phyloP scores from a whole-genome alignment of 2,113 vertebrate genomes.

The Cyanocitta stelleri region DNA sequence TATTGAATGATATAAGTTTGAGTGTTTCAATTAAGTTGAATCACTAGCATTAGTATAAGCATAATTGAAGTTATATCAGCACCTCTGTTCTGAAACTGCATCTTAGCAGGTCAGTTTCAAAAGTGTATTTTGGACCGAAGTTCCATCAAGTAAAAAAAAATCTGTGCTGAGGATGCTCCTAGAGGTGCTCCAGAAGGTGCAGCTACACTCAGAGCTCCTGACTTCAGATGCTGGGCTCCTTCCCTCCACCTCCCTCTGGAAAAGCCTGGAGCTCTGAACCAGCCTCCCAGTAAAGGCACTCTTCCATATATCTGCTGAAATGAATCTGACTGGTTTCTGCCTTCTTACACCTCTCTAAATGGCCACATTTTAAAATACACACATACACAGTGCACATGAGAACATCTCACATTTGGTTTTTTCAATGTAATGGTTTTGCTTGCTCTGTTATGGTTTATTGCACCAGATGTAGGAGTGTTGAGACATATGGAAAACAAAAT shows the following conservation, averaged over 20 bases:
- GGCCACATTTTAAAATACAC: constrained; percentile 1
- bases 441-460: constrained; percentile 36
- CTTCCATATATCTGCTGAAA: background rate
- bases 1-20: background rate
- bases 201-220: background rate
- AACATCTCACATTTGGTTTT: constrained; percentile 17
- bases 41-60: background rate
- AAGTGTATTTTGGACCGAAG: background rate
- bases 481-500: constrained; percentile 14
- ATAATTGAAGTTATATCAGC: background rate
- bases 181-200: background rate
- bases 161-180: background rate
- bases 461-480: constrained; percentile 22
- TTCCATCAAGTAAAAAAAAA: background rate
- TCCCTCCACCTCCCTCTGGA: background rate
- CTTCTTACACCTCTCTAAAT: constrained; percentile 26
- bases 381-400: background rate
- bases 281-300: background rate
- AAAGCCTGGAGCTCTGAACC: background rate
- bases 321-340: background rate
- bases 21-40: background rate
- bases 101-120: background rate
- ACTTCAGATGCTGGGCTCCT: background rate
- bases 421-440: constrained; percentile 7
- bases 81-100: background rate